Evolutionary conservation across 2,888 invertebrate species (phyloP).

Genomic region (Netelia virgata): DNA sequence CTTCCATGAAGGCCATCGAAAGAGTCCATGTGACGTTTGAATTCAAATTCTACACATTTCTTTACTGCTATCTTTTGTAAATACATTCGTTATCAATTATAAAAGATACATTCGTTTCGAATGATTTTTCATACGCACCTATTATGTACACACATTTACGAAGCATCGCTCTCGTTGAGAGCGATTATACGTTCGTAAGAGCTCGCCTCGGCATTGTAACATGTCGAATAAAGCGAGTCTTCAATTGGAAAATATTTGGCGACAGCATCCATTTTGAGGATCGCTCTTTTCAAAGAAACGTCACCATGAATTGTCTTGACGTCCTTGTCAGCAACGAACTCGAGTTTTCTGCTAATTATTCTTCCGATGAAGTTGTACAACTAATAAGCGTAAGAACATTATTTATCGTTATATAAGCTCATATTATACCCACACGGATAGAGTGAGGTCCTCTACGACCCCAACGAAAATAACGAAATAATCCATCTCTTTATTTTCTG

Average conservation of each 20-base stretch:
- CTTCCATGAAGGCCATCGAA: not conserved
- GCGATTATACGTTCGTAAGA: slow-evolving; percentile 62
- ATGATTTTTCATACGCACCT: not conserved
- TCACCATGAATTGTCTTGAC: slow-evolving; percentile 54
- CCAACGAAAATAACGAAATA: not conserved
- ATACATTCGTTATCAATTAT: not conserved
- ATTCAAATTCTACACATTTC: too few species aligned
- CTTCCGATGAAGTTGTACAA: slow-evolving; percentile 60
- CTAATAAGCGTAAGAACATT: slow-evolving; percentile 10
- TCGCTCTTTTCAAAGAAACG: slow-evolving; percentile 44
- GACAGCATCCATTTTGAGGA: slow-evolving; percentile 46
- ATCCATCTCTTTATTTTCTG: not conserved
- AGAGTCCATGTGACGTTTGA: not conserved
- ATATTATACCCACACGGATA: not conserved
- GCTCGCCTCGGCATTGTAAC: slow-evolving; percentile 41
- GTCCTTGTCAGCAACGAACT: slow-evolving; percentile 55
- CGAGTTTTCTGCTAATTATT: slow-evolving; percentile 46
- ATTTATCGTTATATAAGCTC: not conserved
- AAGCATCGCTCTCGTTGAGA: slow-evolving; percentile 28
- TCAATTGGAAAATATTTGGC: slow-evolving; percentile 51
- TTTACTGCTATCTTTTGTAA: too few species aligned
- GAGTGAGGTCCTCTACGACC: not conserved
- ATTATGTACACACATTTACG: slow-evolving; percentile 33
- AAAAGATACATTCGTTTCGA: not conserved
- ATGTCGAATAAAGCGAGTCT: slow-evolving; percentile 57